These are phyloP conservation scores for Champsocephalus esox DNA, from an alignment of 2,797 vertebrate genomes.

Conservation along the genomic window DNA sequence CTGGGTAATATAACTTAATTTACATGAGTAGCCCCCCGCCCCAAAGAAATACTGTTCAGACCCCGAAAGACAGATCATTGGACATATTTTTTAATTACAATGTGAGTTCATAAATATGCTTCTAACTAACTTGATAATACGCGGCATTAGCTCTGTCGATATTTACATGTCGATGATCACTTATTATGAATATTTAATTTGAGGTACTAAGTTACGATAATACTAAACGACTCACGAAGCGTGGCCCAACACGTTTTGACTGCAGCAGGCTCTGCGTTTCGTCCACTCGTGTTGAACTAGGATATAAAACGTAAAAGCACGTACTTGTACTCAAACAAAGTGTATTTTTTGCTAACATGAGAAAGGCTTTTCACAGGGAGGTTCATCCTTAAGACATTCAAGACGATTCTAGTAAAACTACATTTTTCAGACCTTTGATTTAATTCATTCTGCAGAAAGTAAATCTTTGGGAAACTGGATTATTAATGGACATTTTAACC, in stretches of 20 bases:
- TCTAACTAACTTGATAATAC: conserved; percentile 76
- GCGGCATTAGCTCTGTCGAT: conserved; percentile 60
- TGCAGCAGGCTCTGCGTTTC: conserved; percentile 32
- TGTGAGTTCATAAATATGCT: conserved; percentile 81
- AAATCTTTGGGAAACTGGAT: conserved; percentile 26
- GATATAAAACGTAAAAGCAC: conserved; percentile 20
- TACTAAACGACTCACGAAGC: conserved; percentile 50
- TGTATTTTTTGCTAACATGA: too few relatives aligned
- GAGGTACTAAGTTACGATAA: conserved; percentile 69
- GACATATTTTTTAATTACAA: conserved; percentile 57
- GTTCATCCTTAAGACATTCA: conserved; percentile 4
- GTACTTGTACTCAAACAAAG: too few relatives aligned
- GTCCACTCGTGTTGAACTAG: neutral
- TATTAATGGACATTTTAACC: conserved; percentile 44
- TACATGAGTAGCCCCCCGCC: conserved; percentile 12
- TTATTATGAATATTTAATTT: conserved; percentile 58
- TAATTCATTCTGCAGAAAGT: neutral
- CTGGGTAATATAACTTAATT: conserved; percentile 36
- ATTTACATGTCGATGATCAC: conserved; percentile 77
- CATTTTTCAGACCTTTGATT: too few relatives aligned
- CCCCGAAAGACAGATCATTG: conserved; percentile 7
- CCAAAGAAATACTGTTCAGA: conserved; percentile 31
- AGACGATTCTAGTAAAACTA: too few relatives aligned
- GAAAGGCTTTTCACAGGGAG: neutral
- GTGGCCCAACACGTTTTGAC: conserved; percentile 48